Conservation (phyloP, 2,113 vertebrate genomes). For the Corythaixoides concolor region DNA sequence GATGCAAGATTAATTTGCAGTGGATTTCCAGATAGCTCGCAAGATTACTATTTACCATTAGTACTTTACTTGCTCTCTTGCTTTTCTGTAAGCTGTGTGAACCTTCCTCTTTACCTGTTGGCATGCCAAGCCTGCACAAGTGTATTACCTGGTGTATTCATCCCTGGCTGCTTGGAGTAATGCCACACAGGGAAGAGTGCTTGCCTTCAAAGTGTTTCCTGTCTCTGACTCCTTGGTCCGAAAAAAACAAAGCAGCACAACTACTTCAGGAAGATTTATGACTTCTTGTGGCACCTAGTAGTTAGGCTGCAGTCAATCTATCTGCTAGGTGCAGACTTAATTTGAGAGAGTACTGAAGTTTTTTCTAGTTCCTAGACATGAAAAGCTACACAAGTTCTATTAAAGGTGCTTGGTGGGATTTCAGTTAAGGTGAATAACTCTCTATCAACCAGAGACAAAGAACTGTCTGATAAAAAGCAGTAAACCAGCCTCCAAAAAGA, state of each 20-base stretch:
- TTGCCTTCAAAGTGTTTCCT: neutral
- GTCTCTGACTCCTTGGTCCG: neutral
- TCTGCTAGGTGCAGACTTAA: neutral
- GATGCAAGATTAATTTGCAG: neutral
- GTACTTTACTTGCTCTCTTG: neutral
- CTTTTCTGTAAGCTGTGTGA: neutral
- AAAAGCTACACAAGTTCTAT: constrained; percentile 31
- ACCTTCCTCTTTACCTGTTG: neutral
- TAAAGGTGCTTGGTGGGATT: constrained; percentile 38
- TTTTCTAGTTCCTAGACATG: constrained; percentile 8
- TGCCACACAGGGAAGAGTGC: neutral
- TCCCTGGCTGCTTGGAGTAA: neutral
- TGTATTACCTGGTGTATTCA: neutral
- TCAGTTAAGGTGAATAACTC: constrained; percentile 64
- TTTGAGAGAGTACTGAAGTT: neutral
- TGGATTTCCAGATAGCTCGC: neutral
- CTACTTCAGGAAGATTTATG: neutral
- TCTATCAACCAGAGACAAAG: constrained; percentile 51
- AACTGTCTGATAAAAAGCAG: constrained; percentile 67
- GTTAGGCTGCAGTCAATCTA: neutral
- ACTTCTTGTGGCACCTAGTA: neutral
- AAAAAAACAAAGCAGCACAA: neutral
- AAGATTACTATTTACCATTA: neutral
- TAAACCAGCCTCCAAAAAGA: constrained; percentile 61
- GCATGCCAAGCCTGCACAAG: neutral